Base-by-base conservation (phyloP, 2,888 invertebrate genomes). In the Tanypteryx hageni region DNA sequence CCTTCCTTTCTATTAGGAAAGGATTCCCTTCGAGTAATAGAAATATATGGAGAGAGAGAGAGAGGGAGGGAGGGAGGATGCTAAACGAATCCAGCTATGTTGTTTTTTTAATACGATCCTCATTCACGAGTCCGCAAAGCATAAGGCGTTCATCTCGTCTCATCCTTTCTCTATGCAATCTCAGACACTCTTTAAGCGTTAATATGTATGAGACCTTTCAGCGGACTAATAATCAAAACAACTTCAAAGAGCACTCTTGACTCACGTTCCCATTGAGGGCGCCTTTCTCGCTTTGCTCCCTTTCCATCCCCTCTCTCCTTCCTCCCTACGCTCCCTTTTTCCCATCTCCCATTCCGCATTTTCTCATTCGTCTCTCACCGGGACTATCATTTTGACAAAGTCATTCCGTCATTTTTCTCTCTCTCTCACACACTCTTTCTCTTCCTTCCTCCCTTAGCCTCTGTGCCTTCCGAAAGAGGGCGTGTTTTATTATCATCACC, bases 201-300 rank as follows among this genome's bases (percentile, higher is more conserved):
- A 56, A 68, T 89, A 68, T 16, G 64, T 44, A 89, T 56, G 56
- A 89, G 44, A 64, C 64, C 89, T 89, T 89, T 89, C 64, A 89
- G 89, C 61, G 13, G 59, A 44, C 44, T 44, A 64, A 89, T 64
- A 68, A 64, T 89, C 31, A 89, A 61, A 89, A 44, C n/a, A 44
- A 13, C 61, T 27, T 44, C 44, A 89, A 44, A 64, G 64, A 89
- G 31, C 44, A 86, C 44, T 68, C 64, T 31, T 89, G 89, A 68
- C 31, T 89, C 68, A 56, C 89, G 61, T 27, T 64, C 64, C 56
- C 31, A 56, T 85, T 85, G 22, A 22, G 57, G 5, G 61, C 4
- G 27, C 59, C 31, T 61, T 61, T 59, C 59, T 86, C 44, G 44
- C 44, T 44, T 44, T 44, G 44, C 44, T 44, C 44, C 44, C 44